Conservation (phyloP, 2,113 vertebrate species). For the Ornithorhynchus anatinus region DNA sequence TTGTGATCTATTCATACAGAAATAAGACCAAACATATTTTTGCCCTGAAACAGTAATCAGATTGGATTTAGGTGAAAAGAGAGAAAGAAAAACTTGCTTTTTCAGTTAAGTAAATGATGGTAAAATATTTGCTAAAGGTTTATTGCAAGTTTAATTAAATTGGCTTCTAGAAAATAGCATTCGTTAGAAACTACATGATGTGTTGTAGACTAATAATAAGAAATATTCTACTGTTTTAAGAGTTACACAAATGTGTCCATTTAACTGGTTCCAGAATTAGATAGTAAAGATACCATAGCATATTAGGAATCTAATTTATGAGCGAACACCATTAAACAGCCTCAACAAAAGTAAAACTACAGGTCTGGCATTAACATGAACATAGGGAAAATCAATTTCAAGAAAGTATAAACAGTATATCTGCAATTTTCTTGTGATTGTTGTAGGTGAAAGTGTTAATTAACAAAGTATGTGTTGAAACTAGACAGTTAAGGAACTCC, state of each 20-base stretch:
- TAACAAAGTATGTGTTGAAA: conserved; percentile 41
- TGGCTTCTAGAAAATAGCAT: fast-evolving
- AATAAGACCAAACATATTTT: background rate
- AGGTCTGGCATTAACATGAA: background rate
- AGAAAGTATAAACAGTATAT: background rate
- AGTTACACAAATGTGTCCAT: background rate
- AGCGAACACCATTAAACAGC: conserved; percentile 7
- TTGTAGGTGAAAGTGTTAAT: conserved; percentile 35
- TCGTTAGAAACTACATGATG: background rate
- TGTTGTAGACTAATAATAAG: background rate
- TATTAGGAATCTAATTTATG: conserved; percentile 19
- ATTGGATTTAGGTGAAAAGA: background rate
- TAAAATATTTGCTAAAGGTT: fast-evolving
- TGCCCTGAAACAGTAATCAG: background rate
- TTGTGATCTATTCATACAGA: no score
- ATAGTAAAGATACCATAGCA: background rate
- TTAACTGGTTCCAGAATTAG: background rate
- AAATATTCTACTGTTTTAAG: background rate
- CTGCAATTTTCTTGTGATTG: conserved; percentile 9
- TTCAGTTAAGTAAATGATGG: background rate
- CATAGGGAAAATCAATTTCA: conserved; percentile 9
- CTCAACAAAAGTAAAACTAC: background rate
- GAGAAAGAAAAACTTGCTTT: background rate
- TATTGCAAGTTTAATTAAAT: fast-evolving
- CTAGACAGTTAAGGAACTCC: conserved; percentile 40